These are phyloP conservation scores for Anguilla obscura DNA, from an alignment of 2,797 vertebrate species.

Conservation along the genomic window DNA sequence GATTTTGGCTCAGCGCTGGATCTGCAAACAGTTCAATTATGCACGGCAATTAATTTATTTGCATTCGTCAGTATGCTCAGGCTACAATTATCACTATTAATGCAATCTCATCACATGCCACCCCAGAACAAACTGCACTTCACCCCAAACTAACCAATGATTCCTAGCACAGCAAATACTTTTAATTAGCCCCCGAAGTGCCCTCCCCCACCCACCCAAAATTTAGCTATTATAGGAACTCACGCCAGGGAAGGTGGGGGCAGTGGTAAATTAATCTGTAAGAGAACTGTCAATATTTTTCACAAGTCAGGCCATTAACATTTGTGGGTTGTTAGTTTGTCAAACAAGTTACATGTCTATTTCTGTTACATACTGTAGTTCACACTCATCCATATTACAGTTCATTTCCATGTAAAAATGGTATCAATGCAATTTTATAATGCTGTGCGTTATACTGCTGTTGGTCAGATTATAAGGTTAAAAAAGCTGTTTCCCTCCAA, in stretches of 20 bases:
- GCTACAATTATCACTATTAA: constrained; percentile 50
- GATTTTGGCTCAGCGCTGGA: constrained; percentile 33
- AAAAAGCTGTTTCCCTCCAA: background rate
- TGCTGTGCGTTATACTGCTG: background rate
- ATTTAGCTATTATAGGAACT: constrained; percentile 38
- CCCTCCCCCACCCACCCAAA: constrained; percentile 25
- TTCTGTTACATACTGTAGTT: background rate
- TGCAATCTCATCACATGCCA: constrained; percentile 48
- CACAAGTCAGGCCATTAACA: constrained; percentile 23
- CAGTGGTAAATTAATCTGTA: constrained; percentile 28
- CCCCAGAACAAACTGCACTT: constrained; percentile 34
- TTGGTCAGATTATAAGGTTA: background rate
- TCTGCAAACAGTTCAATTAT: constrained; percentile 47
- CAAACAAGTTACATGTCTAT: background rate
- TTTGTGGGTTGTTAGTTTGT: constrained; percentile 7
- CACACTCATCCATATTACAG: background rate
- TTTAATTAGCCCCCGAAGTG: constrained; percentile 35
- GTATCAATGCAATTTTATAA: background rate
- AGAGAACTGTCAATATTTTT: constrained; percentile 42
- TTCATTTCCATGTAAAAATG: background rate
- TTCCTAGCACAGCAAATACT: constrained; percentile 43
- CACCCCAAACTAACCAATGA: constrained; percentile 40
- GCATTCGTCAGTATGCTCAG: constrained; percentile 47
- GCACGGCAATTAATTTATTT: constrained; percentile 44
- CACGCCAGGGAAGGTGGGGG: constrained; percentile 25